phyloP scores from a whole-genome alignment of 2,113 vertebrate species.

The Bubalus kerabau region DNA sequence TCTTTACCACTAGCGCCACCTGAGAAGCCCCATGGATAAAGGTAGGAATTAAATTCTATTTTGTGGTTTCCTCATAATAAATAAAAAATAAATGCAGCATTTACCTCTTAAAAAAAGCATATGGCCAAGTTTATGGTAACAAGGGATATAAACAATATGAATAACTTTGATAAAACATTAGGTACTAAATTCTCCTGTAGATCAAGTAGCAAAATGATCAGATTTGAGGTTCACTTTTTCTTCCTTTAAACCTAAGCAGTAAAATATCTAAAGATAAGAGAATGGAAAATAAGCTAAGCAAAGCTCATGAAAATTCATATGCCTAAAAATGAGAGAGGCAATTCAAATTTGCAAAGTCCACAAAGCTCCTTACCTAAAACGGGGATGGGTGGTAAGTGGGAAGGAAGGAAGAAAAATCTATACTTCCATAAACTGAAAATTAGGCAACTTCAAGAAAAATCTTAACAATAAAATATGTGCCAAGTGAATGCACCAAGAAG shows the following conservation, averaged over 20 bases:
- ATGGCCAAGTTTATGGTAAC: background rate
- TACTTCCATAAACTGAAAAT: background rate
- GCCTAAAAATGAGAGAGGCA: background rate
- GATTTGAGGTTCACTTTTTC: background rate
- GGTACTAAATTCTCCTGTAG: background rate
- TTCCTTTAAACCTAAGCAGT: background rate
- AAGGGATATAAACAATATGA: background rate
- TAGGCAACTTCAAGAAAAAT: background rate
- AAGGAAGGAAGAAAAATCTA: background rate
- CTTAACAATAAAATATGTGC: background rate
- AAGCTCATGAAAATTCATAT: background rate
- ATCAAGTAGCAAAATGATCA: background rate
- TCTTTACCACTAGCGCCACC: background rate
- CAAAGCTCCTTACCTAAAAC: background rate
- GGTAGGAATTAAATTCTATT: slow-evolving; percentile 9
- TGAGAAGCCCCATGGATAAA: background rate
- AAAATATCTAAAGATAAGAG: background rate
- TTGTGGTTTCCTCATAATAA: background rate
- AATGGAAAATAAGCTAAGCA: background rate
- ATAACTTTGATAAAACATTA: background rate
- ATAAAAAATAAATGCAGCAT: background rate
- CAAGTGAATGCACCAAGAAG: background rate
- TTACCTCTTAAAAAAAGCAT: background rate
- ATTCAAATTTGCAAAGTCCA: background rate
- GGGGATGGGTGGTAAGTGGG: background rate